These are phyloP conservation scores for Andrena fulva DNA, from an alignment of 2,888 invertebrate species.

Conservation along the genomic window DNA sequence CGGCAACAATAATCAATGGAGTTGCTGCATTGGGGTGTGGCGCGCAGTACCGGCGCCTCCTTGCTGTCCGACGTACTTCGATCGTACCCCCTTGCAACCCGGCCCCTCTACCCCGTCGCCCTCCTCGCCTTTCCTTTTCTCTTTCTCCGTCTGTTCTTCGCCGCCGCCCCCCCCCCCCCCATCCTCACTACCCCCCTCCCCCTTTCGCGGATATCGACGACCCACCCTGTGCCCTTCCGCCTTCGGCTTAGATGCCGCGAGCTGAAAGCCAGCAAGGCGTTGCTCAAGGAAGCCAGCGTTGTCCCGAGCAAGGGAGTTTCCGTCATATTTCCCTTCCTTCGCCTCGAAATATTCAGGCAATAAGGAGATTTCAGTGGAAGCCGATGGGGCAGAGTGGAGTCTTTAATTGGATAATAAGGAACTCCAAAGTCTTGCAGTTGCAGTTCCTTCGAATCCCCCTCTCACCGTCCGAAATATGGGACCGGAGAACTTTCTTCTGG, in stretches of 20 bases:
- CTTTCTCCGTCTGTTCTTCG: constrained; percentile 60
- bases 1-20: constrained; percentile 84
- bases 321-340: not conserved
- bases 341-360: not conserved
- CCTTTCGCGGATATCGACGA: constrained; percentile 72
- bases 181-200: constrained; percentile 31
- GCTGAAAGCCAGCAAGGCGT: constrained; percentile 26
- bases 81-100: constrained; percentile 76
- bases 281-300: not conserved
- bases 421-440: too few relatives aligned
- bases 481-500: not conserved
- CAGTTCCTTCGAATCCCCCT: too few relatives aligned
- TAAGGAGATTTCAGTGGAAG: not conserved
- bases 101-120: constrained; percentile 31
- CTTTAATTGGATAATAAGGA: too few relatives aligned
- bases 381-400: not conserved
- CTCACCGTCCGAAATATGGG: not conserved
- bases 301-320: not conserved
- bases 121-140: constrained; percentile 49
- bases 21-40: constrained; percentile 84
- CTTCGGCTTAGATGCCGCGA: constrained; percentile 51
- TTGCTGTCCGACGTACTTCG: constrained; percentile 82
- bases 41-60: constrained; percentile 81
- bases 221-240: constrained; percentile 61
- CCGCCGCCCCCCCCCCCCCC: not conserved